Evolutionary conservation across 2,113 vertebrate species (phyloP).

Genomic region (human (Homo sapiens)): GRCh38 chr4:57509001-57509500

Average conservation of each 20-base stretch:
- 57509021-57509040: neutral
- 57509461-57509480: neutral
- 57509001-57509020: neutral
- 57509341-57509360: constrained; percentile 5
- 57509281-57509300: neutral
- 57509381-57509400: neutral
- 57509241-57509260: neutral
- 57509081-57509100: neutral
- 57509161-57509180: neutral
- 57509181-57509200: neutral
- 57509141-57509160: constrained; percentile 4
- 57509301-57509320: neutral
- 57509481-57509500: neutral
- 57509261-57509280: neutral
- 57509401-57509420: neutral
- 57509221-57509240: neutral
- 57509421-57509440: neutral
- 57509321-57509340: neutral
- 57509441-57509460: neutral
- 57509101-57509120: neutral
- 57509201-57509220: neutral
- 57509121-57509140: neutral
- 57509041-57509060: neutral
- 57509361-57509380: neutral
- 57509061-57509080: neutral